Evolutionary conservation across 2,888 invertebrate genomes (phyloP).

Genomic region (Hetaerina titia): DNA sequence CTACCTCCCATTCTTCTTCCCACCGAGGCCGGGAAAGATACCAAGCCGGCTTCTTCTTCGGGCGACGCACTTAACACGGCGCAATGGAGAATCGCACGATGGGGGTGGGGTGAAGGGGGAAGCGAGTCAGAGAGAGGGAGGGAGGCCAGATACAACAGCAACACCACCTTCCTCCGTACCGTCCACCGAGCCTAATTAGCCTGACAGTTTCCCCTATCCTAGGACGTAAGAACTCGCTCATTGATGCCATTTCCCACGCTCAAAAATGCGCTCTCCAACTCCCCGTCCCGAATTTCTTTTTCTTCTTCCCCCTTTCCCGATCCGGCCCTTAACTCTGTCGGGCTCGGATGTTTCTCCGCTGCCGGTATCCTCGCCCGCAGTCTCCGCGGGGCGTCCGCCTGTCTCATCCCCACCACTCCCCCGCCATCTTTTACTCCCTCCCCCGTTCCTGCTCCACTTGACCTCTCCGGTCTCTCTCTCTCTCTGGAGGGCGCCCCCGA

Average conservation of each 20-base stretch:
- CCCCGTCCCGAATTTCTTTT: not conserved
- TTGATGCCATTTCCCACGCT: slow-evolving; percentile 56
- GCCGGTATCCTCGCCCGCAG: not conserved
- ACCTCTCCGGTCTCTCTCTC: not conserved
- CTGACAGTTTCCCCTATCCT: not conserved
- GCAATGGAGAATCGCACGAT: slow-evolving; percentile 1
- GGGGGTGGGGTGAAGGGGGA: not conserved
- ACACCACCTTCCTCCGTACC: slow-evolving; percentile 26
- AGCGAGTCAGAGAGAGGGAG: not conserved
- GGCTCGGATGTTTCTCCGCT: not conserved
- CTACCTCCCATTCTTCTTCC: not conserved
- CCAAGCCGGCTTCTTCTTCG: not conserved
- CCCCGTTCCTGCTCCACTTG: not conserved
- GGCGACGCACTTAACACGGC: slow-evolving; percentile 34
- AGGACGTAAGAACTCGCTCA: not conserved
- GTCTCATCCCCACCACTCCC: not conserved
- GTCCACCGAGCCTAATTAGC: slow-evolving; percentile 47
- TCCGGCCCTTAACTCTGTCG: not conserved
- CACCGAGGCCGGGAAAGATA: slow-evolving; percentile 9
- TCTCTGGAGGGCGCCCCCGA: too few relatives aligned
- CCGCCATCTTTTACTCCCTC: not conserved
- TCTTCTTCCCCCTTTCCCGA: not conserved
- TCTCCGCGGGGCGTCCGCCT: not conserved
- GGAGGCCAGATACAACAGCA: slow-evolving; percentile 42
- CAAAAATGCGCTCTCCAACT: not conserved